Evolutionary conservation across 2,113 vertebrate genomes (phyloP).

Genomic region (Carassius auratus): DNA sequence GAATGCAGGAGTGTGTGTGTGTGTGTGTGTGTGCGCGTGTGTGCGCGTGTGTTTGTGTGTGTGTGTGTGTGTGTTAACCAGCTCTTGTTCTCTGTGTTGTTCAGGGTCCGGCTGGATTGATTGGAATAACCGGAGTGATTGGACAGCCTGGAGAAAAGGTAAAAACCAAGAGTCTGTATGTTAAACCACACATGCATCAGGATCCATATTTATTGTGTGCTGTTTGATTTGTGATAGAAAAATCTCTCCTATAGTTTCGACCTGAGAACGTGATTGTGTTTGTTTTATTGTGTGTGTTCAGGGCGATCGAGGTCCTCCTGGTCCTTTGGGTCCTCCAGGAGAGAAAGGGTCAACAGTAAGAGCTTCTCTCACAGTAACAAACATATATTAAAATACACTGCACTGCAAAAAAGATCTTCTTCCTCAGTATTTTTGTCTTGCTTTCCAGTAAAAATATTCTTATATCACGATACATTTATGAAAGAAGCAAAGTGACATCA

Average conservation of each 20-base stretch:
- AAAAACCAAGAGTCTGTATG: slow-evolving; percentile 46
- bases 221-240: too few relatives aligned
- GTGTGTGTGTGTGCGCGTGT: too few relatives aligned
- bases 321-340: slow-evolving; percentile 87
- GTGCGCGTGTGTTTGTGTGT: neutral
- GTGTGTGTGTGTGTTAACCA: neutral
- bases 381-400: neutral
- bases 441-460: neutral
- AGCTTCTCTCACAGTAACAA: slow-evolving; percentile 30
- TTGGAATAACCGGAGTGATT: slow-evolving; percentile 82
- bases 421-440: neutral
- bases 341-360: slow-evolving; percentile 91
- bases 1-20: too few relatives aligned
- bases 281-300: slow-evolving; percentile 64
- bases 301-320: slow-evolving; percentile 91
- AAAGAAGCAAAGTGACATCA: too few relatives aligned
- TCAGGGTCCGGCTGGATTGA: slow-evolving; percentile 85
- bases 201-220: too few relatives aligned
- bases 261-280: neutral
- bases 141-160: slow-evolving; percentile 95
- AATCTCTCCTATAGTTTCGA: too few relatives aligned
- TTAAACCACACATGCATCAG: too few relatives aligned
- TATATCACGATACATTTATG: too few relatives aligned
- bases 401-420: neutral
- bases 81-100: slow-evolving; percentile 53